Percentiles rank a stretch among this genome's conserved stretches.
Evolutionary conservation across 2,888 invertebrate species (phyloP).

Genomic region (Drosophila paracracens): DNA sequence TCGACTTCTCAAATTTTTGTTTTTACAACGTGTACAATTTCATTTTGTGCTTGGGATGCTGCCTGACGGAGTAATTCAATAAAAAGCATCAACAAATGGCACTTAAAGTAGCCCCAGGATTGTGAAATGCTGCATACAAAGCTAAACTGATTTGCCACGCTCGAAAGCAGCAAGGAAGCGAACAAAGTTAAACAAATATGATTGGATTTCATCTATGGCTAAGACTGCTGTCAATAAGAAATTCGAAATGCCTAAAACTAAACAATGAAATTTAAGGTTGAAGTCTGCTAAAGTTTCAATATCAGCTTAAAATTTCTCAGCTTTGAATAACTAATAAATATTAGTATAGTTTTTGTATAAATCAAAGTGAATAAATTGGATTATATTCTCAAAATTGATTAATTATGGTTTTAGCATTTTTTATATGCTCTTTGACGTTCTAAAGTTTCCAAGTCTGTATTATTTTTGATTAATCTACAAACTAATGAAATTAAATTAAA

Average conservation of each 20-base stretch:
- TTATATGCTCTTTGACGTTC: neutral
- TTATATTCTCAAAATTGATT: neutral
- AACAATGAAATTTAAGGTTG: neutral
- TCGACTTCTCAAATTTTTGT: conserved; percentile 8
- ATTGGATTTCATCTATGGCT: neutral
- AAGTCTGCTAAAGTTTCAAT: neutral
- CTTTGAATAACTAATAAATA: neutral
- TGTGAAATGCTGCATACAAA: neutral
- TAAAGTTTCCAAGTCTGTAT: neutral
- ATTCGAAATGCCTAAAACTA: neutral
- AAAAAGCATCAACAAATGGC: conserved; percentile 30
- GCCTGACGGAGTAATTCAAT: conserved; percentile 45
- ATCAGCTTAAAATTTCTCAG: neutral
- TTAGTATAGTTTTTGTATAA: neutral
- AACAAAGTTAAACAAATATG: conserved; percentile 5
- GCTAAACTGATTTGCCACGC: conserved; percentile 9
- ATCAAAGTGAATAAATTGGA: neutral
- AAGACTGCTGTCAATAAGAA: neutral
- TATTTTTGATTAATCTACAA: neutral
- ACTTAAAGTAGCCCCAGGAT: conserved; percentile 30
- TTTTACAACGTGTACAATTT: conserved; percentile 49
- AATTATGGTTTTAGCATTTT: neutral
- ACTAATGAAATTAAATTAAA: too few relatives aligned
- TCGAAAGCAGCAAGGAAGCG: neutral
- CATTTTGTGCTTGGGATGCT: conserved; percentile 38